Base-by-base conservation (phyloP, 2,797 vertebrate species). In the Huso huso region DNA sequence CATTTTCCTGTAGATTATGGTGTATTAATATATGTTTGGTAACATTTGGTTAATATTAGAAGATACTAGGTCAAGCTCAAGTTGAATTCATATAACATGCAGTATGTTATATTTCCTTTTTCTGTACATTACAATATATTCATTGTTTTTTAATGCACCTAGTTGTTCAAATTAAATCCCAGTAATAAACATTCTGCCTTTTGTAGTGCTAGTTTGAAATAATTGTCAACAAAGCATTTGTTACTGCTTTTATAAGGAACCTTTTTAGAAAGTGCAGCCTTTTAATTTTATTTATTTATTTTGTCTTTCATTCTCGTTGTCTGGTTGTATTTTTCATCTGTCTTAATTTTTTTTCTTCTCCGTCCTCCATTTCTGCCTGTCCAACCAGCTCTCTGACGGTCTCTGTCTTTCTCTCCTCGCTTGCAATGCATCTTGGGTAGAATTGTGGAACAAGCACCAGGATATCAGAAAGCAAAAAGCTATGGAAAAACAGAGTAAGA, bases 401-500 rank as follows among this genome's bases (percentile, higher is more conserved):
- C 88, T 97, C 90, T 96, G 91, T 96, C 94, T 98, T 96, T 99
- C 92, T 99, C 88, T 98, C 93, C 94, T 95, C 90, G 95, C 94
- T 99, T 96, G 93, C 95, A 95, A 92, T 97, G 95, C 97, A 93
- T 96, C 97, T 98, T 96, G 93, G 90, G 94, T 99, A 99, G 97
- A 98, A 91, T 98, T 99, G 94, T 99, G 97, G 97, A 98, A 94
- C 95, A 99, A 93, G 96, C 94, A 99, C 94, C 94, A 94, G 92
- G 92, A 94, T 89, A 83, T 91, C 91, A 96, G 94, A 98, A 97
- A 93, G 89, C 96, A 98, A 96, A 98, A 98, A 94, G 88, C 94
- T 97, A 90, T 99, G 96, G 97, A 99, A 93, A 98, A 98, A 98
- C 93, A 91, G 95, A 97, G 97, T 99, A 99, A 99, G 97, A 91